Base-by-base conservation (phyloP, 1,140 invertebrate genomes). In the Heliothis virescens region DNA sequence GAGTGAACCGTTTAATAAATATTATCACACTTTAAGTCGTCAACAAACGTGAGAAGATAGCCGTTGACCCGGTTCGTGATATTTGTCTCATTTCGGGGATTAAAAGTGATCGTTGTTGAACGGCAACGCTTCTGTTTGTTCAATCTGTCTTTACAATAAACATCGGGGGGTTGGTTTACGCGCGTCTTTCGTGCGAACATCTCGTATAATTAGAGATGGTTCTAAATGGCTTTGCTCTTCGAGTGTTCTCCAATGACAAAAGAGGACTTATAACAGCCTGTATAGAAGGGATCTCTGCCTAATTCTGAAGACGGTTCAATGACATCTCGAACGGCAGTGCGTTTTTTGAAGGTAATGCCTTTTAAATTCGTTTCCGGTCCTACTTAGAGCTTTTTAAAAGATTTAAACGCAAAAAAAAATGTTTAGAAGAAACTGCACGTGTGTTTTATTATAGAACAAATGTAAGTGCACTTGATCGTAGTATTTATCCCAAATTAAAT, bases 1-100 rank as follows among this genome's bases (percentile, higher is more conserved):
- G 79, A 92, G 88, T 89, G 89, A 94, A 91, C 88, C 84, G 88
- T 94, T 94, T 94, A 94, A 94, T 94, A 94, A 94, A 94, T 93
- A 94, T 92, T 94, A 94, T 94, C 92, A 94, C 93, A 92, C 87
- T 94, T 91, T 90, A 89, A 93, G 90, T 89, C 91, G 88, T 90
- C 91, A 92, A 93, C 92, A 93, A 94, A 94, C 92, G 92, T 94
- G 93, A 92, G 93, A 94, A 94, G 89, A 92, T 90, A 91, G 90
- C 91, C 89, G 90, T 87, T 93, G 93, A 93, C 92, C 93, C 89
- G 86, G 89, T 92, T 93, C 93, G 93, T 94, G 93, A 93, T 92
- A 90, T 91, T 93, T 91, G 91, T 88, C 90, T 89, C 92, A 92
- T 92, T 94, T 92, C 83, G 86, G 85, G 89, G 93, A 94, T 94